Conservation (phyloP, 2,797 vertebrate genomes). For the Darevskia nairensis region DNA sequence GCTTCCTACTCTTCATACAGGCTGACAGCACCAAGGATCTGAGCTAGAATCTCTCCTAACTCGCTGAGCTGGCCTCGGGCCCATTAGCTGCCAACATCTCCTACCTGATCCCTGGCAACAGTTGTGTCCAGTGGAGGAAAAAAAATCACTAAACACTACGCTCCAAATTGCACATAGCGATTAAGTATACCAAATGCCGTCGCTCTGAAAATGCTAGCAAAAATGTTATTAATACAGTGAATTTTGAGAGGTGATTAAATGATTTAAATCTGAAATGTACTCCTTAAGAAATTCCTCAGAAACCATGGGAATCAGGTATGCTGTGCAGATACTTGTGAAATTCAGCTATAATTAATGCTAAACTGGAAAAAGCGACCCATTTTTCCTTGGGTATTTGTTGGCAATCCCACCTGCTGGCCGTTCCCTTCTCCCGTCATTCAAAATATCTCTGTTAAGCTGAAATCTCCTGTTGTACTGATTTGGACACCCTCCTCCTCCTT, state of each 20-base stretch:
- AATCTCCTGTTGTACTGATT: conserved; percentile 9
- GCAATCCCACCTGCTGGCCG: conserved; percentile 7
- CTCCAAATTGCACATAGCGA: background rate
- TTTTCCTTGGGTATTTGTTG: background rate
- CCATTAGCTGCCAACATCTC: background rate
- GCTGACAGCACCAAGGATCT: background rate
- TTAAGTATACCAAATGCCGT: background rate
- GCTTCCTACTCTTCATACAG: background rate
- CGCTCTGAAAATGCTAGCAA: background rate
- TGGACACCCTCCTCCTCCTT: background rate
- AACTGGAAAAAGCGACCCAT: background rate
- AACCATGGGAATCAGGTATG: conserved; percentile 21
- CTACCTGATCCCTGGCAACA: background rate
- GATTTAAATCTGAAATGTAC: conserved; percentile 27
- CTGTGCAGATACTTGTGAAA: conserved; percentile 10
- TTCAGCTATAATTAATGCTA: conserved; percentile 20
- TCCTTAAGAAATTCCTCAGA: conserved; percentile 13
- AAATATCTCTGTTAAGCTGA: background rate
- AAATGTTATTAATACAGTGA: background rate
- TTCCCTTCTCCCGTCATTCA: background rate
- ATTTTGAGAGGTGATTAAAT: conserved; percentile 29
- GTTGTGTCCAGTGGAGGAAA: background rate
- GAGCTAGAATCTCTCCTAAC: background rate
- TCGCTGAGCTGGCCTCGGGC: background rate
- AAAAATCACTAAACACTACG: background rate